A percentile compares a stretch with the other conserved stretches of the same genome.
Conservation (phyloP, 2,888 invertebrate genomes). For the Nymphalis urticae region DNA sequence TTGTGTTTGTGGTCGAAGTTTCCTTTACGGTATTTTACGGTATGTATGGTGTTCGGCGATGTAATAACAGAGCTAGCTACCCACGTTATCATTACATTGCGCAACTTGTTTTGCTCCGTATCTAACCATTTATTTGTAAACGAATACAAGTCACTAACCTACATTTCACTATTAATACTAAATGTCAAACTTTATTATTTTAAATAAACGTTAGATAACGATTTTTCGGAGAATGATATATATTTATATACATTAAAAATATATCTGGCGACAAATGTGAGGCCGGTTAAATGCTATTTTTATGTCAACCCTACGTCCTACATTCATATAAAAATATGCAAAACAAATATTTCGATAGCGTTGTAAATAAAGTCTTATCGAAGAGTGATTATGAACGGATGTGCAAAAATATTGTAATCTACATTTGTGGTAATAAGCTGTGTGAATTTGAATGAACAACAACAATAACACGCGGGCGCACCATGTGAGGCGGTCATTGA, state of each 20-base stretch:
- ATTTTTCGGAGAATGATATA: background rate
- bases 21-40: too few species aligned
- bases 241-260: too few species aligned
- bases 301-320: background rate
- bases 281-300: background rate
- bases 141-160: slow-evolving; percentile 19
- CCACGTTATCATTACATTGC: slow-evolving; percentile 31
- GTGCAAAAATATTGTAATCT: slow-evolving; percentile 45
- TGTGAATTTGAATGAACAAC: slow-evolving; percentile 68
- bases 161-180: slow-evolving; percentile 26
- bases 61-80: slow-evolving; percentile 13
- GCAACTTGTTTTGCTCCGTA: slow-evolving; percentile 38
- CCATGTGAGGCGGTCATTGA: slow-evolving; percentile 68
- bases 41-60: background rate
- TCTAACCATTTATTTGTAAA: slow-evolving; percentile 30
- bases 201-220: background rate
- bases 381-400: slow-evolving; percentile 15
- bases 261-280: too few species aligned
- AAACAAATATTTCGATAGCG: slow-evolving; percentile 19
- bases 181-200: background rate
- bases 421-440: slow-evolving; percentile 52
- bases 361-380: slow-evolving; percentile 7
- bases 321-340: background rate
- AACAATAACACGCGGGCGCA: slow-evolving; percentile 53
- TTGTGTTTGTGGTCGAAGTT: too few species aligned